Evolutionary conservation across 1,140 invertebrate species (phyloP), one percentile per base, ranked within the genome.

Genomic region (Polypedilum vanderplanki): DNA sequence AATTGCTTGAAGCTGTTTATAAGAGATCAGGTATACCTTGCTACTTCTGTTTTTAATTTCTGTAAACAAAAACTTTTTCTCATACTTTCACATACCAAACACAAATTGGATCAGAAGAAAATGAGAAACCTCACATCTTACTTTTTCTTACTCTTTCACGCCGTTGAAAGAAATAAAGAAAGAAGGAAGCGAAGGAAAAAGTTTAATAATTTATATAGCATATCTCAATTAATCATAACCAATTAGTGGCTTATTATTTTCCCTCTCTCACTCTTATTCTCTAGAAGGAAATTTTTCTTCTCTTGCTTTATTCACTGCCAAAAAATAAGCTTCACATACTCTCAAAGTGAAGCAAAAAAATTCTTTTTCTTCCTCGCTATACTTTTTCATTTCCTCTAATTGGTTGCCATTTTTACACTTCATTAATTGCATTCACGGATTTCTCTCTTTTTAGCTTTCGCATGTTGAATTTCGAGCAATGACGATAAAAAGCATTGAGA

Each of bases 371-470:
- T n/a, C 8, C 15, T 9, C 41, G 2, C 8, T 15, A 46, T 46
- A 41, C 41, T 57, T 15, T 57, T 57, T 57, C 46, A 57, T 57
- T 57, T 57, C n/a, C 12, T 57, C 46, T 57, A 57, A 57, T 57
- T 57, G 46, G 12, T 57, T 57, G 46, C 46, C 46, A 57, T 57
- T 57, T 57, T 57, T 57, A 57, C 46, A 57, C 46, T 57, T 57
- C 46, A 57, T 57, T 57, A 57, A 57, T 57, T 57, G 46, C 46
- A 57, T 57, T 57, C 46, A 57, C 46, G 46, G 46, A 57, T 57
- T 57, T 57, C 10, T 57, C 46, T n/a, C n/a, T 10, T 46, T 46
- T 46, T 15, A 46, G 41, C 41, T 46, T 15, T 46, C 41, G 9
- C n/a, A 33, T 33, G 24, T 33, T 33, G 24, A 33, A 57, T 15